phyloP scores from a whole-genome alignment of 2,113 vertebrate genomes.

The Cyanoliseus patagonus region DNA sequence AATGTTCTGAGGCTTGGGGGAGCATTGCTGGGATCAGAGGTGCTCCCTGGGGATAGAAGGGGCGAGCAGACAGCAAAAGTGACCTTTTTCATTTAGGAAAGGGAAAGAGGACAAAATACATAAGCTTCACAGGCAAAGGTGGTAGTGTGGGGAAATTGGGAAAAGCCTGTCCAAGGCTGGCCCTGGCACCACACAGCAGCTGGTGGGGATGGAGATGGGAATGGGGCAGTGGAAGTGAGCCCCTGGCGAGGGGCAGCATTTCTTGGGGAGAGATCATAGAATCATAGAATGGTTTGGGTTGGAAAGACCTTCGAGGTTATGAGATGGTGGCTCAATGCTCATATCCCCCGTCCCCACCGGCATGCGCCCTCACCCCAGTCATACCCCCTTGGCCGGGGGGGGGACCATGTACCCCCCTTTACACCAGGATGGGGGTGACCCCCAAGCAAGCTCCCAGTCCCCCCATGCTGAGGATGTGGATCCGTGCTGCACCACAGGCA shows the following conservation, averaged over 20 bases:
- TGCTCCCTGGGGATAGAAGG: neutral
- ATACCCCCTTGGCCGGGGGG: too few species aligned
- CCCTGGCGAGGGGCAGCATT: accelerated
- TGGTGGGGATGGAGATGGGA: accelerated
- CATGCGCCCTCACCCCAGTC: accelerated
- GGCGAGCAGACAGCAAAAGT: accelerated
- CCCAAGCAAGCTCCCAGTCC: neutral
- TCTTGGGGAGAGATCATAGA: neutral
- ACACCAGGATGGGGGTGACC: accelerated
- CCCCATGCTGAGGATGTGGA: accelerated
- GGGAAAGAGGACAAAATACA: neutral
- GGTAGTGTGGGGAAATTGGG: too few species aligned
- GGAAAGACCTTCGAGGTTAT: neutral
- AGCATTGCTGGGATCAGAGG: neutral
- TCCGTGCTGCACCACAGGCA: accelerated
- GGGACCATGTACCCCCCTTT: accelerated
- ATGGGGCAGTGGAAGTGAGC: neutral
- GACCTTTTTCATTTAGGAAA: neutral
- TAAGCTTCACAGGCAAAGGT: neutral
- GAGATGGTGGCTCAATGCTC: neutral
- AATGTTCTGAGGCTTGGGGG: neutral
- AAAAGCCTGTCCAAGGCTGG: neutral
- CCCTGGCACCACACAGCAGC: neutral
- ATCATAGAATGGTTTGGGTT: neutral
- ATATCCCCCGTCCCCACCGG: accelerated